These are phyloP conservation scores for Dinocampus coccinellae DNA, from an alignment of 2,888 invertebrate genomes.

Conservation along the genomic window DNA sequence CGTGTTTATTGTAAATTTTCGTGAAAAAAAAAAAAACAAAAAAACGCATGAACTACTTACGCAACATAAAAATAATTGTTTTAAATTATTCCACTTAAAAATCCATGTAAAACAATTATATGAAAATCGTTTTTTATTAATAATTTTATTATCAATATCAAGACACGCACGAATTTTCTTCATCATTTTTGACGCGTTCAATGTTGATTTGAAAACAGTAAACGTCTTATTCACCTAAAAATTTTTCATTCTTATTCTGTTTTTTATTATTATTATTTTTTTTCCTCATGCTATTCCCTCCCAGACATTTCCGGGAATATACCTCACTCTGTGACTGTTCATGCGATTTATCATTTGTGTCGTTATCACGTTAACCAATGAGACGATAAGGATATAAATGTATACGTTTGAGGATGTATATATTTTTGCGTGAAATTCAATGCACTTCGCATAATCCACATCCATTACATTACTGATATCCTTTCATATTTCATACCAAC, in stretches of 20 bases:
- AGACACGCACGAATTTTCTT: slow-evolving; percentile 84
- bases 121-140: slow-evolving; percentile 82
- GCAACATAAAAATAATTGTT: slow-evolving; percentile 74
- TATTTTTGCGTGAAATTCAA: background rate
- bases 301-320: background rate
- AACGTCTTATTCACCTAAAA: background rate
- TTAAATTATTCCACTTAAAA: slow-evolving; percentile 70
- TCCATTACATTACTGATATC: no score
- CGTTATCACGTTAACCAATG: slow-evolving; percentile 8
- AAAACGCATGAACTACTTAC: no score
- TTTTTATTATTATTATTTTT: no score
- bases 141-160: slow-evolving; percentile 79
- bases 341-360: background rate
- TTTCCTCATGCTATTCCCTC: background rate
- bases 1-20: no score
- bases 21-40: no score
- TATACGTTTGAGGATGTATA: background rate
- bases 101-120: slow-evolving; percentile 69
- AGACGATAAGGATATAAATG: slow-evolving; percentile 1
- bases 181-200: slow-evolving; percentile 81
- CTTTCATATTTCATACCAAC: background rate
- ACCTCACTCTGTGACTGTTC: background rate
- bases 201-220: slow-evolving; percentile 71
- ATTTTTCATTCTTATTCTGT: background rate
- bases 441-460: background rate